A percentile compares a stretch with the other conserved stretches of the same genome.
Conservation (phyloP, 2,113 vertebrate genomes). For the Gallinago undulata region DNA sequence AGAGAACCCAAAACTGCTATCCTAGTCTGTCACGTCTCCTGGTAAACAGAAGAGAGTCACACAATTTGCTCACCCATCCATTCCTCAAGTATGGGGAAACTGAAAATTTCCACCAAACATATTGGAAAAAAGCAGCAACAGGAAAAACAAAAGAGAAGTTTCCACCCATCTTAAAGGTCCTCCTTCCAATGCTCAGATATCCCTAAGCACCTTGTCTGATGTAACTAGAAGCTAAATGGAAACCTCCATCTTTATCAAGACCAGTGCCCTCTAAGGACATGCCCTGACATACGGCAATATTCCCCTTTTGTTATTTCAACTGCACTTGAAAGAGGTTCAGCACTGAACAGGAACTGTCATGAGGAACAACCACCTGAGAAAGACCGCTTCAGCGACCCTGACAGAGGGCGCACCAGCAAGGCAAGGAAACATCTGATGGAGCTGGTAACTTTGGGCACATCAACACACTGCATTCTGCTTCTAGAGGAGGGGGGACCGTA, state of each 20-base stretch:
- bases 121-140: background rate
- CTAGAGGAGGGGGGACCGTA: background rate
- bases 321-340: background rate
- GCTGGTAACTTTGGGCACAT: background rate
- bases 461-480: background rate
- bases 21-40: background rate
- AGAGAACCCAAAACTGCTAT: background rate
- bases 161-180: background rate
- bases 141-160: background rate
- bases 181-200: background rate
- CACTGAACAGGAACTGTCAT: background rate
- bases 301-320: background rate
- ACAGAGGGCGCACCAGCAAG: background rate
- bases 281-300: background rate
- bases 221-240: background rate
- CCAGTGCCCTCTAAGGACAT: accelerated
- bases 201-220: background rate
- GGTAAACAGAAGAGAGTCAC: background rate
- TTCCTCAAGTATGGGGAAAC: background rate
- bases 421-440: background rate
- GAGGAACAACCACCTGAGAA: background rate
- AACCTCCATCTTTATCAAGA: background rate
- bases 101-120: accelerated
- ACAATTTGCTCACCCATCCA: background rate
- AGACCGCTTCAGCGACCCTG: background rate